Evolutionary conservation across 2,113 vertebrate species (phyloP).

Genomic region (Crotalus horridus): DNA sequence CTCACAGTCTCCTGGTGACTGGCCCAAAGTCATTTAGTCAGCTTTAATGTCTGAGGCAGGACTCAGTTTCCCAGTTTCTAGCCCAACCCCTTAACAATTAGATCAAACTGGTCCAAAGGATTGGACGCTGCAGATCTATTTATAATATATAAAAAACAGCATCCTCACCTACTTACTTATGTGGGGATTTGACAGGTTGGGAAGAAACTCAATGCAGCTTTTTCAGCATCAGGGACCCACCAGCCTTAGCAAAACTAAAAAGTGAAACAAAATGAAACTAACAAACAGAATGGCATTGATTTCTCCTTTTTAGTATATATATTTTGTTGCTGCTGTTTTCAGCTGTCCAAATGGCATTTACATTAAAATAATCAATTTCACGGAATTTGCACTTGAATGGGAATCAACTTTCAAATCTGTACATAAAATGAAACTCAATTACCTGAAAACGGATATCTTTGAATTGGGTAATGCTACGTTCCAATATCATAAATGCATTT

Average conservation of each 20-base stretch:
- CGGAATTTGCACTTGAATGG: background rate
- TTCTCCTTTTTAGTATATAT: background rate
- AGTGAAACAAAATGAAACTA: background rate
- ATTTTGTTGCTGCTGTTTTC: background rate
- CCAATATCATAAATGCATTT: background rate
- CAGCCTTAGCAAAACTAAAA: background rate
- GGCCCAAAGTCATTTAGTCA: too few relatives aligned
- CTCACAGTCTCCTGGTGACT: too few relatives aligned
- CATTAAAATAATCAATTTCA: background rate
- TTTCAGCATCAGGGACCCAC: background rate
- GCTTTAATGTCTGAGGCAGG: too few relatives aligned
- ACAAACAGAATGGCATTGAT: background rate
- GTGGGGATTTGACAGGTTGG: background rate
- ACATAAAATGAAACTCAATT: background rate
- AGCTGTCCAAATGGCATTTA: background rate
- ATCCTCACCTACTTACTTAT: background rate
- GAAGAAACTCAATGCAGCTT: background rate
- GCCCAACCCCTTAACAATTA: too few relatives aligned
- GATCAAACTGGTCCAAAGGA: too few relatives aligned
- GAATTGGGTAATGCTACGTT: background rate
- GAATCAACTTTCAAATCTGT: background rate
- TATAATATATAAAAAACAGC: background rate
- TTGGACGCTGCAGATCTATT: background rate
- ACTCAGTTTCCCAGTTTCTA: too few relatives aligned
- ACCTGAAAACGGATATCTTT: background rate